Base-by-base conservation (phyloP, 2,888 invertebrate genomes). In the Volucella inflata region DNA sequence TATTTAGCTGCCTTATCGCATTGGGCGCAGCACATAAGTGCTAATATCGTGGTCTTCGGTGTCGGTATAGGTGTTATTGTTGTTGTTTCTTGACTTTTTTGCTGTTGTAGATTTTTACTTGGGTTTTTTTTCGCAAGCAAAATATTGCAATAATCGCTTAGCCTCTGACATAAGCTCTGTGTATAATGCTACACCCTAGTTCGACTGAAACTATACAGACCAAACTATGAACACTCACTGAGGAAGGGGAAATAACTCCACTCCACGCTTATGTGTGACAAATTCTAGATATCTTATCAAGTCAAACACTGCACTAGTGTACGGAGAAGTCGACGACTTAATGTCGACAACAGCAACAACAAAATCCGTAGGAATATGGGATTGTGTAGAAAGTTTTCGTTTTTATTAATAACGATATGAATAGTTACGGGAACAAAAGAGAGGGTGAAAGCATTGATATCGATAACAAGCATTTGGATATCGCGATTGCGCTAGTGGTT, bases 1-100 rank as follows among this genome's bases (percentile, higher is more conserved):
- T 74, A 51, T 68, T 53, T 68, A 79, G 84, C 65, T 74, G 67
- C 30, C 64, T 80, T 78, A 78, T 72, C 72, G 62, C 68, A 21
- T 36, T 60, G 51, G 42, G 42, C 59, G 40, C 55, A 57, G 67
- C 68, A 74, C 83, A 74, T 78, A 68, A 50, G 38, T 79, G 64
- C 64, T 50, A 48, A 21, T 17, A 71, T 83, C 30, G 30, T 30
- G 6, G 30, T 30, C 6, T 4, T 30, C 6, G 30, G 4, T 30
- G 30, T 30, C 1, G 30, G 21, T 21, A 4, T 21, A 3, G 21
- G 1, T 67, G 65, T 82, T 72, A 60, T 82, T 77, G 77, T 77
- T 70, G 30, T 57, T 59, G 55, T 40, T 48, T 76, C 62, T 60
- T 44, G 4, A 2, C 60, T 44, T 67, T 21, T 59, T 65, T 78